Conservation (phyloP, 2,888 invertebrate genomes). For the Caenorhabditis macrosperma region DNA sequence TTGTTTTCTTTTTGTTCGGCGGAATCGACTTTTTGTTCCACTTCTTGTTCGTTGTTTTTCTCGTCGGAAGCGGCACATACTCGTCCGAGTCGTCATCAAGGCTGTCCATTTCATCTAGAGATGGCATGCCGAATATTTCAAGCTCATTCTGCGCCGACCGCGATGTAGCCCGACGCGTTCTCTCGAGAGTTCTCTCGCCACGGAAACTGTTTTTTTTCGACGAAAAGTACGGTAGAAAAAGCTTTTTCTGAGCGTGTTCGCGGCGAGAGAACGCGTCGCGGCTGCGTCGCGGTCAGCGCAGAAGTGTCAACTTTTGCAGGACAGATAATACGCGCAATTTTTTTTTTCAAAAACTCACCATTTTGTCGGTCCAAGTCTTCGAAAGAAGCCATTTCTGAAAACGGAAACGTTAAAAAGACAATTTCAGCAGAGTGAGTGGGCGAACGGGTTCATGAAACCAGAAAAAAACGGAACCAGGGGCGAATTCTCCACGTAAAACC, state of each 20-base stretch:
- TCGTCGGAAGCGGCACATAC: neutral
- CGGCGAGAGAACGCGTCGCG: no score
- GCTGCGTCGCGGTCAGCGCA: no score
- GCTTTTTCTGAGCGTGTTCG: no score
- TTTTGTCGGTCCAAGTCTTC: neutral
- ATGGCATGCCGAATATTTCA: neutral
- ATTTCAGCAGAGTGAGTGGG: neutral
- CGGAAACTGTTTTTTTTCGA: no score
- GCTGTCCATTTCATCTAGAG: neutral
- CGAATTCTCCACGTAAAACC: neutral
- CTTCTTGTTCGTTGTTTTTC: neutral
- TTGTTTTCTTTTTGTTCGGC: constrained; percentile 10
- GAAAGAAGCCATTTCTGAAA: neutral
- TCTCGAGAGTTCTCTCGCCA: no score
- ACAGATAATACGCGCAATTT: no score
- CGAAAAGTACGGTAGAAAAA: no score
- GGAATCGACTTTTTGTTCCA: neutral
- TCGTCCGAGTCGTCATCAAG: neutral
- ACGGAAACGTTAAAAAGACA: neutral
- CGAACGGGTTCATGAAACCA: neutral
- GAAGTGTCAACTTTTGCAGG: neutral
- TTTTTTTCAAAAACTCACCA: neutral
- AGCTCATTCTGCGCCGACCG: neutral
- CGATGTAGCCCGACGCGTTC: no score
- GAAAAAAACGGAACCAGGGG: neutral